Percentiles rank a stretch among this genome's conserved stretches.
phyloP scores from a whole-genome alignment of 2,797 vertebrate genomes.

The Hipposideros larvatus region DNA sequence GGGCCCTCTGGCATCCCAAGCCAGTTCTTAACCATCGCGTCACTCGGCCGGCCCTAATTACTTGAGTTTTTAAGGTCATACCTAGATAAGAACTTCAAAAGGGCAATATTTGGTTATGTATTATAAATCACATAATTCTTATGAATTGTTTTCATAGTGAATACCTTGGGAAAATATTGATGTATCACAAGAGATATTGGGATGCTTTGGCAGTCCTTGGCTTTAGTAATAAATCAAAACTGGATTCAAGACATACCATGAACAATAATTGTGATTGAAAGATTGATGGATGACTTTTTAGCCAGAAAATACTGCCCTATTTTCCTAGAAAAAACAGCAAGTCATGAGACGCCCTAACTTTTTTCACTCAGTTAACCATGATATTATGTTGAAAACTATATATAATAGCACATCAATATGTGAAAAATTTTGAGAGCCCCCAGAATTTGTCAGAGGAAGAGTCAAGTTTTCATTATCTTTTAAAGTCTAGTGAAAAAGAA shows the following conservation, averaged over 20 bases:
- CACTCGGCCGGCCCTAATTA: too few species aligned
- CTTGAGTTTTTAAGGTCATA: constrained; percentile 50
- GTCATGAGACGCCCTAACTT: background rate
- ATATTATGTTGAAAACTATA: constrained; percentile 38
- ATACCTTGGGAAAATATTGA: constrained; percentile 48
- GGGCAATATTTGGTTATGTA: background rate
- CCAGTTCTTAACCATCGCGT: too few species aligned
- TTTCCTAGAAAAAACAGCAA: background rate
- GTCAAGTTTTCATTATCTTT: constrained; percentile 31
- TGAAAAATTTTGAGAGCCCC: background rate
- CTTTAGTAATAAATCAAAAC: constrained; percentile 71
- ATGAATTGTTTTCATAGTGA: constrained; percentile 52
- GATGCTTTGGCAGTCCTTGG: background rate
- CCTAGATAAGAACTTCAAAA: constrained; percentile 64
- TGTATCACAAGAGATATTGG: background rate
- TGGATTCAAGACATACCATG: constrained; percentile 20
- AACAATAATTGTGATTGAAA: background rate
- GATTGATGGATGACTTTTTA: background rate
- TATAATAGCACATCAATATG: background rate
- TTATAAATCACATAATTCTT: constrained; percentile 57
- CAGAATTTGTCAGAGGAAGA: constrained; percentile 3
- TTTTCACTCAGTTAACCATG: background rate
- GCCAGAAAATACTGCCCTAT: background rate
- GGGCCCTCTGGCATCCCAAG: too few species aligned
- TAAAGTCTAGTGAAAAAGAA: constrained; percentile 30